phyloP scores from a whole-genome alignment of 2,113 vertebrate species.

The Bucco capensis region DNA sequence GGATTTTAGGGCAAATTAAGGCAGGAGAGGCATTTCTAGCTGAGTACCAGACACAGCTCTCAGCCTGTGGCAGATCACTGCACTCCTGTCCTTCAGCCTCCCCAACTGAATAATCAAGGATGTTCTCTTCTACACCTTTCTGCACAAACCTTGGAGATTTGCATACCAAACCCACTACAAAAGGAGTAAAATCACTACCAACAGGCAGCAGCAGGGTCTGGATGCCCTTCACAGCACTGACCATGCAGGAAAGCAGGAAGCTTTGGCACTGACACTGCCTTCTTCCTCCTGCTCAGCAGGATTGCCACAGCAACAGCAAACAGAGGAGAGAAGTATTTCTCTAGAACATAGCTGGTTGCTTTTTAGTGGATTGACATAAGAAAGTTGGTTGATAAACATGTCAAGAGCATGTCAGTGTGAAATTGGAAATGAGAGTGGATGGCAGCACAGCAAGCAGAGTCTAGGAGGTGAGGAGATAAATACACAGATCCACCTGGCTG shows the following conservation, averaged over 20 bases:
- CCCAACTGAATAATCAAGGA: background rate
- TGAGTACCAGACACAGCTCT: background rate
- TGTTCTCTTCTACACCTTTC: background rate
- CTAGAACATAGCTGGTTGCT: background rate
- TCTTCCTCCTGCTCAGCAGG: background rate
- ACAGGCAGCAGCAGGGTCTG: background rate
- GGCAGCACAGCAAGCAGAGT: background rate
- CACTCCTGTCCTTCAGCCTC: background rate
- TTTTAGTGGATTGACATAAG: conserved; percentile 37
- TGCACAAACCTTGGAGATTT: background rate
- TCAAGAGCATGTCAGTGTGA: conserved; percentile 59
- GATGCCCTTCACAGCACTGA: background rate
- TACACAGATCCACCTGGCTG: background rate
- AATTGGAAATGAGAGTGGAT: conserved; percentile 45
- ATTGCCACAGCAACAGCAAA: background rate
- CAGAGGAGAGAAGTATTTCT: background rate
- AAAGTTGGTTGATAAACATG: conserved; percentile 25
- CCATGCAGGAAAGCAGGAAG: background rate
- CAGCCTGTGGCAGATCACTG: background rate
- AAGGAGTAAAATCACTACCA: background rate
- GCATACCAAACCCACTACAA: fast-evolving
- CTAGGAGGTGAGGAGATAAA: background rate
- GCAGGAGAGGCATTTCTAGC: background rate
- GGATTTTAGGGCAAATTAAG: background rate
- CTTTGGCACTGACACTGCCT: background rate